Evolutionary conservation across 2,113 vertebrate genomes (phyloP), one percentile per base, ranked within the genome.

Genomic region (Struthidea cinerea): DNA sequence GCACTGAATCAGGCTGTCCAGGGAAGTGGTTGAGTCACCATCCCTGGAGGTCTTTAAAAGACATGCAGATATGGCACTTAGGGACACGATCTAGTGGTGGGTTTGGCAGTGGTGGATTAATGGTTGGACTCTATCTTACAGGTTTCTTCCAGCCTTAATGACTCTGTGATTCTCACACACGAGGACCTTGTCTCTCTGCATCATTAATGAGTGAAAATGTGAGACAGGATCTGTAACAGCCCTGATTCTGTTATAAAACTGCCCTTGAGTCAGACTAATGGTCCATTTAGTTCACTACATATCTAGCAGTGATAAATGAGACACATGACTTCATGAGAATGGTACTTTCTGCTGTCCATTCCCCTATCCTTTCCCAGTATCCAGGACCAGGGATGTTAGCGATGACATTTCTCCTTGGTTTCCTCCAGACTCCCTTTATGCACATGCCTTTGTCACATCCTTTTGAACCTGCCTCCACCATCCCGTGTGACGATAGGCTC

Each of bases 401-500:
- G 13, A n/a, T 10, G 9, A 73, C 7, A 41, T 39, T 50, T 55
- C 28, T 68, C 42, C 23, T 56, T 18, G 4, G 0, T 13, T 47
- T 59, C 42, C 46, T 57, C 20, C 50, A 74, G 60, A 41, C 37
- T 39, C 20, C 10, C 17, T n/a, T 89, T 23, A 52, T 8, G 16
- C 18, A n/a, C 1, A 2, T 63, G 20, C 6, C 11, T 89, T 69
- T 78, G 26, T 70, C 55, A 71, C 9, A 32, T 10, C 11, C 4
- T 46, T 86, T 49, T 61, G 21, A 30, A 35, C 21, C 11, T 68
- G 23, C 14, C 13, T 46, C 19, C 13, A 88, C 10, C 23, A 37
- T 8, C 2, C 22, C 2, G 3, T 27, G 4, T n/a, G 8, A 19
- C 16, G 63, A 17, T 1, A 46, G 9, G 28, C 10, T 79, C 24